Percentiles rank a stretch among this genome's conserved stretches.
Conservation (phyloP, 35 echinoderm and acorn worm genomes). For the Apostichopus parvimensis region DNA sequence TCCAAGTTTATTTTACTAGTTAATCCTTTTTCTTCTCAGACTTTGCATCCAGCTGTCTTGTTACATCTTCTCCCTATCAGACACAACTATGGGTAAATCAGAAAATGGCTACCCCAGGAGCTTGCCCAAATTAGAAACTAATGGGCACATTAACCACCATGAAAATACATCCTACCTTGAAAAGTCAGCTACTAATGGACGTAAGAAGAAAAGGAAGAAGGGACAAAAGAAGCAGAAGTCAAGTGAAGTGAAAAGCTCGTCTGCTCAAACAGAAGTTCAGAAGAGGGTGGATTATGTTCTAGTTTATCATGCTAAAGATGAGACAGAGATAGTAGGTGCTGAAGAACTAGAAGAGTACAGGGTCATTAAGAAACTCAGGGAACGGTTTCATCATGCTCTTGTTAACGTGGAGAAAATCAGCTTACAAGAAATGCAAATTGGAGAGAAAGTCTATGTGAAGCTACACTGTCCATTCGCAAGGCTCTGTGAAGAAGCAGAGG, state of each 20-base stretch:
- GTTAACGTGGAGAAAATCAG: conserved; percentile 63
- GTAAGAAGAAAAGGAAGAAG: conserved; percentile 44
- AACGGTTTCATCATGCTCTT: conserved; percentile 63
- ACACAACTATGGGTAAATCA: background rate
- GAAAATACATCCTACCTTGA: conserved; percentile 44
- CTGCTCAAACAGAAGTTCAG: conserved; percentile 39
- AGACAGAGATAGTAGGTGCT: conserved; percentile 37
- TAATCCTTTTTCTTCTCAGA: too few species aligned
- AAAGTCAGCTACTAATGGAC: background rate
- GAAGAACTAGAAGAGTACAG: conserved; percentile 67
- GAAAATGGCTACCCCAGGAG: conserved; percentile 29
- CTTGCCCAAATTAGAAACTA: conserved; percentile 38
- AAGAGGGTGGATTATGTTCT: conserved; percentile 91
- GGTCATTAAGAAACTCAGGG: conserved; percentile 46
- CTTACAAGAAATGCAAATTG: conserved; percentile 71
- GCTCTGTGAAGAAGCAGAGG: conserved; percentile 85
- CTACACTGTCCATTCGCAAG: conserved; percentile 84
- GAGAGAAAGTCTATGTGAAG: conserved; percentile 72
- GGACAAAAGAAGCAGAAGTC: background rate
- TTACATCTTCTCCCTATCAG: too few species aligned
- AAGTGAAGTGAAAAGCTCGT: background rate
- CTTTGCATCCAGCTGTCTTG: too few species aligned
- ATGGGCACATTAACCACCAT: conserved; percentile 12
- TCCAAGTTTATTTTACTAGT: too few species aligned
- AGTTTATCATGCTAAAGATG: conserved; percentile 69